These are phyloP conservation scores for Chiloscyllium punctatum DNA, from an alignment of 2,797 vertebrate species.

Conservation along the genomic window DNA sequence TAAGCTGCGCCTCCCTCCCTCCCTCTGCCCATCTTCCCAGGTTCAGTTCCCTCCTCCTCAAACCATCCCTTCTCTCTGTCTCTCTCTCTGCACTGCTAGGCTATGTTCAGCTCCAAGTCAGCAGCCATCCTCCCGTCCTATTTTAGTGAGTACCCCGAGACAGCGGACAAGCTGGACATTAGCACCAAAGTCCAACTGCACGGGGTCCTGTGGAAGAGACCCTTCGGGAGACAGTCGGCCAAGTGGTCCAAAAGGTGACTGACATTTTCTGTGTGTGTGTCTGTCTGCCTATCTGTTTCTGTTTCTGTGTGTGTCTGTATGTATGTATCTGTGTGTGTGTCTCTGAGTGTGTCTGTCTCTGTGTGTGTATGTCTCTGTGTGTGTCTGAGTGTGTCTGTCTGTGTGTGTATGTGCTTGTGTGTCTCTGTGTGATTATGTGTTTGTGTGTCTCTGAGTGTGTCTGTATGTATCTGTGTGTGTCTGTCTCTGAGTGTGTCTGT, in stretches of 20 bases:
- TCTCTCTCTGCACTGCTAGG: constrained; percentile 40
- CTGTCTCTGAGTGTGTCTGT: not conserved
- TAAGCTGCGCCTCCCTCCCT: not conserved
- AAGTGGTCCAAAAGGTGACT: constrained; percentile 93
- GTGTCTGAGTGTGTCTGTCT: not conserved
- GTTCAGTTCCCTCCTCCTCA: not conserved
- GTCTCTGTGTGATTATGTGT: not conserved
- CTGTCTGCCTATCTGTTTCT: no score
- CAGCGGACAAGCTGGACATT: constrained; percentile 76
- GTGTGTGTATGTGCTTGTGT: not conserved
- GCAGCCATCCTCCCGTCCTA: constrained; percentile 73
- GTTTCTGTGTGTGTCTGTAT: no score
- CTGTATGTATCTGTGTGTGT: not conserved
- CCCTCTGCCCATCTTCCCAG: not conserved
- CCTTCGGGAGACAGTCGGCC: constrained; percentile 82
- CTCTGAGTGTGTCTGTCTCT: no score
- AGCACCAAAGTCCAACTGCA: constrained; percentile 96
- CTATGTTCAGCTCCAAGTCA: constrained; percentile 78
- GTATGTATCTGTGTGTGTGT: no score
- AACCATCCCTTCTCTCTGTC: not conserved
- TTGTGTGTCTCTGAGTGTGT: not conserved
- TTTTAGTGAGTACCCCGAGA: constrained; percentile 84
- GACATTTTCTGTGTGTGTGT: not conserved
- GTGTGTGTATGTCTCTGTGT: not conserved
- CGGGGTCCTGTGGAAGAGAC: constrained; percentile 92